Base-by-base conservation (phyloP, 2,113 vertebrate genomes). In the Chrysemys picta region DNA sequence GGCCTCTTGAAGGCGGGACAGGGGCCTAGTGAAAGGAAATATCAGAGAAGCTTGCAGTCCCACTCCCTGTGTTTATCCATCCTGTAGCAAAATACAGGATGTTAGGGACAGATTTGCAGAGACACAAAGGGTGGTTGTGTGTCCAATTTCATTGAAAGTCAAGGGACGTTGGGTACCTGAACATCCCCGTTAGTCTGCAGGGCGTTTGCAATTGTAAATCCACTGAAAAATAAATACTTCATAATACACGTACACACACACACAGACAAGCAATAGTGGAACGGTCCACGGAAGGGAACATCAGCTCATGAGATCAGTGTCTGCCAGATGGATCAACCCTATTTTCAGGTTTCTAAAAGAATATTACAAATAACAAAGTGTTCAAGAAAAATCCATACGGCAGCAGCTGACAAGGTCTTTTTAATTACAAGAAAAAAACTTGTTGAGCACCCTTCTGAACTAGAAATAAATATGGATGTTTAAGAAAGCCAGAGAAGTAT, bases 401-500 rank as follows among this genome's bases (percentile, higher is more conserved):
- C 27, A 19, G 4, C 8, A 56, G n/a, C 29, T 53, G 19, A 72
- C 59, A 82, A 17, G 11, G 50, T 38, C 17, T 82, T 72, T 82
- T 82, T 82, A 72, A 81, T 53, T 65, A 82, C 53, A 54, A 8
- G 53, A 59, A n/a, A 82, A 35, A 38, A 54, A 31, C 49, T 27
- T 8, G 10, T 45, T 53, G 89, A 87, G 93, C 59, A 0, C 81
- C 57, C 94, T 96, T 95, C 42, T 93, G 94, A 94, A 86, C 79
- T 84, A 82, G 91, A 94, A 83, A 10, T 47, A 62, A 93, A 95
- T 83, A 88, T 57, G 80, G 50, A 21, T 90, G 17, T 85, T 96
- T 96, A 85, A 89, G 35, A 92, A 54, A 92, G 87, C 13, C 57
- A 78, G 52, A 94, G 45, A 94, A 80, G 52, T 84, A 90, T 92